Evolutionary conservation across 2,113 vertebrate species (phyloP), one percentile per base, ranked within the genome.

Genomic region (Camarhynchus parvulus): DNA sequence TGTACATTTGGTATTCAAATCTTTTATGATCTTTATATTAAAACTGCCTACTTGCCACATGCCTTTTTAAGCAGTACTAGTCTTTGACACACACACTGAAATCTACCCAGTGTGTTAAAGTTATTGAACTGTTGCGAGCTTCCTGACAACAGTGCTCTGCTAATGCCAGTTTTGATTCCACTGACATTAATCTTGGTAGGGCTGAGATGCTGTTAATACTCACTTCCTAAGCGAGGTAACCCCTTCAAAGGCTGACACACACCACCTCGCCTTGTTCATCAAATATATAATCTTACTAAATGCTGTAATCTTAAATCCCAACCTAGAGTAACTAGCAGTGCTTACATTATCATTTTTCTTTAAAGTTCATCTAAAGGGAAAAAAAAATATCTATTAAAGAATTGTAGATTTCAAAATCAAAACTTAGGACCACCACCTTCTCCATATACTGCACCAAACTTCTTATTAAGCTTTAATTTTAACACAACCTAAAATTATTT

Each of bases 271-370:
- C 94, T 91, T 96, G 97, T 96, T 96, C 95, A 94, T 95, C 97
- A 97, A 96, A 97, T 94, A 87, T 95, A 94, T 97, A 97, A 97
- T 96, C 97, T 97, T 97, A 95, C 96, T 97, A 97, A 97, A 95
- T 97, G 94, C 97, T 94, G 96, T 97, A 97, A 98, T 98, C 97
- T 97, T 96, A 95, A 97, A 97, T 97, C 94, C 97, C 94, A 97
- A 97, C 92, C 96, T 96, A 97, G 83, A 95, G 94, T 97, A 96
- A 96, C 97, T 96, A 95, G 89, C 87, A 94, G 93, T 95, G 96
- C 94, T 97, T 97, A 97, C 94, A 97, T 97, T 97, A 97, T 95
- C 95, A 92, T 97, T 96, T 95, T 94, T 95, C 95, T 95, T 95
- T 97, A 90, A 94, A 93, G 90, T 74, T 95, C 91, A 89, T 94